Base-by-base conservation (phyloP, 2,888 invertebrate genomes). In the Volucella bombylans region DNA sequence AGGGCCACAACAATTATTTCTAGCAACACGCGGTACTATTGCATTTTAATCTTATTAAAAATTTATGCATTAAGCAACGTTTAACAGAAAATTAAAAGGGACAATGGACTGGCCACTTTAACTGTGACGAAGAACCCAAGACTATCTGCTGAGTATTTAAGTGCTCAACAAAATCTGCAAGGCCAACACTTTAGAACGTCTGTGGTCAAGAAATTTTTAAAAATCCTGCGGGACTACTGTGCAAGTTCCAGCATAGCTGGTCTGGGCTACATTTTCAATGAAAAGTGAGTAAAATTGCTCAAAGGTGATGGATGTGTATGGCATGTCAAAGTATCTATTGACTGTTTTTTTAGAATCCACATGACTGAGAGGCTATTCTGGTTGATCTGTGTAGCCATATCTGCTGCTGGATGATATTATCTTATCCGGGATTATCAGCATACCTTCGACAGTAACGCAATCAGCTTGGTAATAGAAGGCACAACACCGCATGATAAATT, bases 181-280 rank as follows among this genome's bases (percentile, higher is more conserved):
- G 43, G 23, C 10, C 12, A 14, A 14, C 23, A 31, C 18, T 39
- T 43, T 14, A 59, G 18, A 49, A 57, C 62, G 47, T n/a, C 57
- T 41, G 31, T 72, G 68, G 49, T 4, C 61, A 61, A 81, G 65
- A 88, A 87, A 86, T 86, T 88, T 68, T 81, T 87, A 2, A 80
- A 86, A 71, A 88, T 91, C 52, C 86, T 94, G n/a, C 94, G 93
- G 89, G 94, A 94, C 87, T 95, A 95, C 90, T 94, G 95, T 86
- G 89, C 92, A 50, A 94, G 94, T 88, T 94, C 94, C 72, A 94
- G 94, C 0, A 93, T 96, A 88, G 95, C 95, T 81, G 96, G 96
- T 0, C 92, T 95, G 43, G 93, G 93, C 87, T 96, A 94, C 88
- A 93, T 96, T 81, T 95, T 94, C 52, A 95, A 95, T 89, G 93